A percentile compares a stretch with the other conserved stretches of the same genome.
Evolutionary conservation across 2,888 invertebrate species (phyloP).

Genomic region (Catocala fraxini): DNA sequence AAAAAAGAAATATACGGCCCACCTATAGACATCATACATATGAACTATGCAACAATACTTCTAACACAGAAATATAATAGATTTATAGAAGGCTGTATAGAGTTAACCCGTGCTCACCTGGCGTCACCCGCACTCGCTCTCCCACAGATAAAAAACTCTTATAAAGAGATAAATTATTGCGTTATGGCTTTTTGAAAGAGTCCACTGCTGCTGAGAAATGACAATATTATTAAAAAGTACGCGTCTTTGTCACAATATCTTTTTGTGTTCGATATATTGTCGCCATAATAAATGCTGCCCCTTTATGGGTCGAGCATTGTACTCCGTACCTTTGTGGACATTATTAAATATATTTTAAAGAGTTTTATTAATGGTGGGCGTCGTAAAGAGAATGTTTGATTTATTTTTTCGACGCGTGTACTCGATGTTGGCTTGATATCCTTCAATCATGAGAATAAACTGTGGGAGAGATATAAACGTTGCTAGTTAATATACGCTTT

Average conservation of each 20-base stretch:
- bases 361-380: constrained; percentile 87
- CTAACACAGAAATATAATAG: constrained; percentile 47
- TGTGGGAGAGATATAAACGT: constrained; percentile 16
- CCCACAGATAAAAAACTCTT: constrained; percentile 85
- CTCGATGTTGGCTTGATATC: constrained; percentile 72
- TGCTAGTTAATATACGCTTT: not conserved
- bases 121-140: constrained; percentile 67
- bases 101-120: constrained; percentile 85
- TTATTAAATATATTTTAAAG: constrained; percentile 88
- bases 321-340: constrained; percentile 84
- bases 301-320: constrained; percentile 85
- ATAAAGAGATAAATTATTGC: constrained; percentile 88
- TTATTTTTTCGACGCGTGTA: constrained; percentile 88
- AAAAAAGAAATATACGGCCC: constrained; percentile 41
- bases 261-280: constrained; percentile 88
- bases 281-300: constrained; percentile 87
- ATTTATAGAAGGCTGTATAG: constrained; percentile 60
- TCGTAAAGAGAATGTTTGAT: constrained; percentile 83
- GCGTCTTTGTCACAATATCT: constrained; percentile 87
- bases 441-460: constrained; percentile 75
- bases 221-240: constrained; percentile 88
- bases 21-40: constrained; percentile 29
- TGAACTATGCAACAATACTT: constrained; percentile 22
- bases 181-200: constrained; percentile 88
- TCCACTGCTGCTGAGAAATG: constrained; percentile 88